Percentiles rank a stretch among this genome's conserved stretches.
phyloP scores from a whole-genome alignment of 92 coral and sea anemone species.

The Parazoanthus atlanticus region DNA sequence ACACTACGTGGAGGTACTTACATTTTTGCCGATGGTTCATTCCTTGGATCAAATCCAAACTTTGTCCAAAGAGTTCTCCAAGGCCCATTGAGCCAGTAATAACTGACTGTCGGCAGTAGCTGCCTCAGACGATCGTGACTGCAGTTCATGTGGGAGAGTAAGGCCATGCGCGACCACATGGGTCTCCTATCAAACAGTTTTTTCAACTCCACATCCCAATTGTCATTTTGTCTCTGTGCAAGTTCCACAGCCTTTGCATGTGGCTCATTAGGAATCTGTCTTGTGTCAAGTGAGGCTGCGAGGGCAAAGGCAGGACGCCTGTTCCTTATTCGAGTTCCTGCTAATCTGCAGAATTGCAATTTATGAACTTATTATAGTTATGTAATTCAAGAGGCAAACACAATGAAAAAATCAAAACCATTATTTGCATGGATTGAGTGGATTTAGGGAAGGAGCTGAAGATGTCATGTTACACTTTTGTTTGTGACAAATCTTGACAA shows the following conservation, averaged over 20 bases:
- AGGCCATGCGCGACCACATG: constrained; percentile 88
- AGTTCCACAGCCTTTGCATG: constrained; percentile 67
- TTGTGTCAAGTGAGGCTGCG: constrained; percentile 60
- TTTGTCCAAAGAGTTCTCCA: constrained; percentile 95
- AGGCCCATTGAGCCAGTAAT: constrained; percentile 92
- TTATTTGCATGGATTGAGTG: too few species aligned
- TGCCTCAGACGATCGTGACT: constrained; percentile 57
- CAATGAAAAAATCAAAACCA: too few species aligned
- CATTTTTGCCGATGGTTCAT: constrained; percentile 92
- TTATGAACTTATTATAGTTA: too few species aligned
- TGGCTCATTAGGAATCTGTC: constrained; percentile 70
- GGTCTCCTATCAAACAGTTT: constrained; percentile 85
- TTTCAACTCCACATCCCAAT: constrained; percentile 62
- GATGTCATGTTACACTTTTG: too few species aligned
- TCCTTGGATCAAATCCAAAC: constrained; percentile 95
- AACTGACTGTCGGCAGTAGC: constrained; percentile 69
- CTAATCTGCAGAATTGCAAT: constrained; percentile 27
- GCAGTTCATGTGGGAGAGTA: constrained; percentile 65
- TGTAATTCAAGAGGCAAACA: too few species aligned
- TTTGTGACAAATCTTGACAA: too few species aligned
- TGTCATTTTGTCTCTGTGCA: constrained; percentile 58
- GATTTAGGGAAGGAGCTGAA: too few species aligned
- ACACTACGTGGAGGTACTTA: constrained; percentile 27
- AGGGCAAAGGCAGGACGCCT: constrained; percentile 69
- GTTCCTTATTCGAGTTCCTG: constrained; percentile 58